Conservation (phyloP, 2,113 vertebrate genomes). For the Xenus cinereus region DNA sequence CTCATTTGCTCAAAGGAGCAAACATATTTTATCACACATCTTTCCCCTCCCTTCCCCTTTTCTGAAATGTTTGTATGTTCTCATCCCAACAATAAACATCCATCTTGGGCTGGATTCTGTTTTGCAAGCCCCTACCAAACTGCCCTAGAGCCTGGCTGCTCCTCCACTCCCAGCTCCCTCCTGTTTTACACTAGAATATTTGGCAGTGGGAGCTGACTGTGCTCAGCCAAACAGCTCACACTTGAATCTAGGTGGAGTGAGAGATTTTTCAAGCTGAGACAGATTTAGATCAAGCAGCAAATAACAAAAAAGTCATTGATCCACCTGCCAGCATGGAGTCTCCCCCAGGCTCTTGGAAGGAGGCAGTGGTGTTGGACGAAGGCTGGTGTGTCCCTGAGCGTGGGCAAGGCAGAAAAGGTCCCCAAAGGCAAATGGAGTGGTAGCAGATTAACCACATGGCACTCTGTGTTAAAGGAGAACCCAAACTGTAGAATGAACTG, state of each 20-base stretch:
- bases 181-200: slow-evolving; percentile 24
- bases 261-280: slow-evolving; percentile 38
- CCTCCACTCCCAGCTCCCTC: slow-evolving; percentile 29
- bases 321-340: slow-evolving; percentile 39
- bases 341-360: slow-evolving; percentile 33
- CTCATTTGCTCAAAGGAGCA: neutral
- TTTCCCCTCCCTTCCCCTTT: neutral
- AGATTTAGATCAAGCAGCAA: slow-evolving; percentile 49
- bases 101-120: neutral
- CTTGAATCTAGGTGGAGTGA: slow-evolving; percentile 38
- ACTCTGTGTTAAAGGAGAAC: neutral
- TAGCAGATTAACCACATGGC: neutral
- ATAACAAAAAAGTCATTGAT: slow-evolving; percentile 24
- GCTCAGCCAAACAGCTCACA: slow-evolving; percentile 34
- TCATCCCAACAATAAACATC: slow-evolving; percentile 22
- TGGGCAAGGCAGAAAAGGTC: neutral
- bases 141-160: slow-evolving; percentile 40
- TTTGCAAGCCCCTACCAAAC: slow-evolving; percentile 39
- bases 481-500: neutral
- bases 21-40: neutral
- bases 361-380: neutral
- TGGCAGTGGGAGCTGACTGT: slow-evolving; percentile 36
- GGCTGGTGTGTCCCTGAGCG: neutral
- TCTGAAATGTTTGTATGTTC: neutral
- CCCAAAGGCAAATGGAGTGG: neutral